Evolutionary conservation across 2,797 vertebrate species (phyloP).

Genomic region (Notoglanidium macrostoma): DNA sequence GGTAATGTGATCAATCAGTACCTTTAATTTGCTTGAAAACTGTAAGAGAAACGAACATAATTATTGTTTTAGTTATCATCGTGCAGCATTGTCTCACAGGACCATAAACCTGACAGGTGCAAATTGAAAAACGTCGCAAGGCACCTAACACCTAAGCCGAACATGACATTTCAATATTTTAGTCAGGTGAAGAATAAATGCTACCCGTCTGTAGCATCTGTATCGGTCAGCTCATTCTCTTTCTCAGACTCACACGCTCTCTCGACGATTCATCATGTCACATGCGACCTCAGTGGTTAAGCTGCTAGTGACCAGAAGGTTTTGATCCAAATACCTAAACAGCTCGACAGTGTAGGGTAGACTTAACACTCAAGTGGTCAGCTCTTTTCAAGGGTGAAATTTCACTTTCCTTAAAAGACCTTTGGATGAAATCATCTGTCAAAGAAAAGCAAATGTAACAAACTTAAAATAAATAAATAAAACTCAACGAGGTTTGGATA

Average conservation of each 20-base stretch:
- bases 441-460: not conserved
- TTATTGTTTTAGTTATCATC: not conserved
- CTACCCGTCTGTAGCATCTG: conserved; percentile 31
- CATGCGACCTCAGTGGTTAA: not conserved
- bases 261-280: not conserved
- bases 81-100: not conserved
- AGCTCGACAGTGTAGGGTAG: not conserved
- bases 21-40: not conserved
- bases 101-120: not conserved
- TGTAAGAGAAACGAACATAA: not conserved
- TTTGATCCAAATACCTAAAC: not conserved
- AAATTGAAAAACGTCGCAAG: conserved; percentile 18
- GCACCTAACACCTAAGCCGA: conserved; percentile 14
- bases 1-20: not conserved
- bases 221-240: conserved; percentile 46
- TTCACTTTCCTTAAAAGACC: not conserved
- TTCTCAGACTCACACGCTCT: not conserved
- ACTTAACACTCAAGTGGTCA: not conserved
- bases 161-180: conserved; percentile 28
- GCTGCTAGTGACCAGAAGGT: not conserved
- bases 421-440: not conserved
- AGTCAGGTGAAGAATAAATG: conserved; percentile 47
- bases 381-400: not conserved
- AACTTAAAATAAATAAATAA: not conserved
- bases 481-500: not conserved